Evolutionary conservation across 2,113 vertebrate genomes (phyloP).

Genomic region (Sinocyclocheilus anophthalmus): DNA sequence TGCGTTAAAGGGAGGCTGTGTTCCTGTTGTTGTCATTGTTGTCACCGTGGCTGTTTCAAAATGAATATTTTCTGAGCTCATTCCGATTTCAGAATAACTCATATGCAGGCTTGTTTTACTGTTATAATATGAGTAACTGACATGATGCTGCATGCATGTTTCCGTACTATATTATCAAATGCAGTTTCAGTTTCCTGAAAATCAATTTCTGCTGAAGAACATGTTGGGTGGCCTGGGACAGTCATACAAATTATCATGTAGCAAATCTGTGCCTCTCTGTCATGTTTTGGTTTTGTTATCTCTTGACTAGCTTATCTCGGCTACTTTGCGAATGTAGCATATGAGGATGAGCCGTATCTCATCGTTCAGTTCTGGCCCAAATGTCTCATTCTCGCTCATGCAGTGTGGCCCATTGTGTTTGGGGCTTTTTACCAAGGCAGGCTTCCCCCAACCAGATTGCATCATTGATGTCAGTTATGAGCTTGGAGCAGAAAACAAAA

Average conservation of each 20-base stretch:
- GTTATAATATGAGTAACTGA: neutral
- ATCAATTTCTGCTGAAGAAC: neutral
- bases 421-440: conserved; percentile 6
- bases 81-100: conserved; percentile 18
- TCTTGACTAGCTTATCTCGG: conserved; percentile 7
- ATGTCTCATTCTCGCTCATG: conserved; percentile 50
- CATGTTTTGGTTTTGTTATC: conserved; percentile 25
- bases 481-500: conserved; percentile 30
- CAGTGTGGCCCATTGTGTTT: conserved; percentile 36
- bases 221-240: neutral
- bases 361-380: conserved; percentile 35
- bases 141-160: neutral
- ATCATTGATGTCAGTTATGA: conserved; percentile 13
- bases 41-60: conserved; percentile 58
- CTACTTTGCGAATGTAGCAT: conserved; percentile 4
- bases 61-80: conserved; percentile 37
- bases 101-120: neutral
- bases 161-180: neutral
- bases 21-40: conserved; percentile 66
- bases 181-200: conserved; percentile 7
- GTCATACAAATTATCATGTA: neutral
- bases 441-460: conserved; percentile 32
- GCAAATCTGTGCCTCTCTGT: neutral
- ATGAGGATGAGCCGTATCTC: neutral
- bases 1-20: conserved; percentile 64